Conservation (phyloP, 2,797 vertebrate genomes). For the Etheostoma perlongum region DNA sequence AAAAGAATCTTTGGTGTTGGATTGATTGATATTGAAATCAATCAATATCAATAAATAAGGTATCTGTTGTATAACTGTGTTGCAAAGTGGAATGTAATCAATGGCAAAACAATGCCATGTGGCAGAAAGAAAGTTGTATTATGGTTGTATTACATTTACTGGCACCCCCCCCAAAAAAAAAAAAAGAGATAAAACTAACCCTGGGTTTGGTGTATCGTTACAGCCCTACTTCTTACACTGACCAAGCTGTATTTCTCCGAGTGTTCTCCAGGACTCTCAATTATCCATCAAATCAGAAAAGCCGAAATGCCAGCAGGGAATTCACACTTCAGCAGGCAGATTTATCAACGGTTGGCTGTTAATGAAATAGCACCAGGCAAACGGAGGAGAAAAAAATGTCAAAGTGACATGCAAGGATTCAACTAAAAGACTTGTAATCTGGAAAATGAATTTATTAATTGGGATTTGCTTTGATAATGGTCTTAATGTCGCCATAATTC, state of each 20-base stretch:
- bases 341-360: constrained; percentile 57
- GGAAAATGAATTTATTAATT: constrained; percentile 39
- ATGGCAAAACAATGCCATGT: too few species aligned
- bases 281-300: constrained; percentile 59
- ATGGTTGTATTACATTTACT: too few species aligned
- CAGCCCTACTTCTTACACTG: constrained; percentile 14
- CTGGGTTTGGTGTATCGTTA: too few species aligned
- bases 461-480: constrained; percentile 52
- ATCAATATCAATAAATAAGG: too few species aligned
- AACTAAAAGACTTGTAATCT: constrained; percentile 15
- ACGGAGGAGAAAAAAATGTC: constrained; percentile 30
- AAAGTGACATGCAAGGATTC: constrained; percentile 41
- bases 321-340: constrained; percentile 51
- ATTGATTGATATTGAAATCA: too few species aligned
- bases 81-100: too few species aligned
- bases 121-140: too few species aligned
- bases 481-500: constrained; percentile 25
- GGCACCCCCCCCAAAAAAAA: too few species aligned
- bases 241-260: constrained; percentile 3
- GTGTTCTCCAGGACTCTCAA: constrained; percentile 35
- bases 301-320: constrained; percentile 54
- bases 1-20: too few species aligned
- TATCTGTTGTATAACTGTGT: too few species aligned
- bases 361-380: constrained; percentile 59
- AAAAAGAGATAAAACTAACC: too few species aligned